Base-by-base conservation (phyloP, 2,888 invertebrate genomes). In the Sacculina carcini region DNA sequence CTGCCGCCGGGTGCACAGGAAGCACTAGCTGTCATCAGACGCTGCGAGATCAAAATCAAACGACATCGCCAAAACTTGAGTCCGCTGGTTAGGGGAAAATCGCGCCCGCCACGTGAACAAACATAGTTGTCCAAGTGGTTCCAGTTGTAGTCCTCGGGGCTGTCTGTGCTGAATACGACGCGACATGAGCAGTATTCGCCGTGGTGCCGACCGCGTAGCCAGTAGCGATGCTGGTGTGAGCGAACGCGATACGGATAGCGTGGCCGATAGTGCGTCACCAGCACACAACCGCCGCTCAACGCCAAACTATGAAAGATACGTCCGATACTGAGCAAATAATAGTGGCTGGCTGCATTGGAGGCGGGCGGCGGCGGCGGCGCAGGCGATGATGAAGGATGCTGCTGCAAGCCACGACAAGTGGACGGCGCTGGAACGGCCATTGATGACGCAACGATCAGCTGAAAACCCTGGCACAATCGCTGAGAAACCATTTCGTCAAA, bases 41-140 rank as follows among this genome's bases (percentile, higher is more conserved):
- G n/a, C n/a, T 79, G 70, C 0, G 92, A 92, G 50, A 96, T 64
- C 2, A 94, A 68, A 57, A 87, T 79, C 58, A 92, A 81, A 44
- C 92, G 75, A 63, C 87, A 85, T 54, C 92, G 74, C 86, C 86
- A 89, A 64, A 80, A 87, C 65, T 87, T 87, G 26, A 83, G 67
- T 12, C 77, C 73, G 83, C 84, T 62, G 36, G 64, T 66, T 44
- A 52, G 50, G 28, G 9, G 28, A 12, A 47, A 51, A 28, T 21
- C 50, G 24, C 48, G 36, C 34, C 23, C 51, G 32, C 49, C 48
- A 50, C 34, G 19, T 36, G 23, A 29, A 62, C 90, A 90, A 56
- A 94, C 87, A 64, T 92, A 94, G 65, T 90, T 85, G 67, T 96
- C 94, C 69, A 94, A 74, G 63, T 89, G 87, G 66, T 92, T 94